Percentiles rank a stretch among this genome's conserved stretches.
phyloP scores from a whole-genome alignment of 2,888 invertebrate genomes.

The Lydus trimaculatus region DNA sequence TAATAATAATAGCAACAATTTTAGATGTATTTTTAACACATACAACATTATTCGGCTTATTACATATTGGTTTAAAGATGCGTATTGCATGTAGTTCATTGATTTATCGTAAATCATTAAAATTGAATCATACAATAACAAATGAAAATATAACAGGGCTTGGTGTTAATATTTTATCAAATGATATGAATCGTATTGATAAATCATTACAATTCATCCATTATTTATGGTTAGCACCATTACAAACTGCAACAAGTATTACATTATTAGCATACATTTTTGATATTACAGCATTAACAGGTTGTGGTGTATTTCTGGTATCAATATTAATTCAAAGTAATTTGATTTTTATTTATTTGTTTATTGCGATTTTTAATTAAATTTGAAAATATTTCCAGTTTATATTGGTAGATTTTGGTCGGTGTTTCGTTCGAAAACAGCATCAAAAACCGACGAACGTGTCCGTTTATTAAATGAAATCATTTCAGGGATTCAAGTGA shows the following conservation, averaged over 20 bases:
- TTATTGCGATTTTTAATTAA: slow-evolving; percentile 33
- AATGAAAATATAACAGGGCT: slow-evolving; percentile 81
- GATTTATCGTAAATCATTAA: slow-evolving; percentile 76
- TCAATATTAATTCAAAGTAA: slow-evolving; percentile 61
- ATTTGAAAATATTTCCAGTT: slow-evolving; percentile 38
- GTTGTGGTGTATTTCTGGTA: slow-evolving; percentile 62
- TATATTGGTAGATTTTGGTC: slow-evolving; percentile 49
- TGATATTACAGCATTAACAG: slow-evolving; percentile 63
- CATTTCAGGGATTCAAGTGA: slow-evolving; percentile 71
- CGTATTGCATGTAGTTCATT: slow-evolving; percentile 84
- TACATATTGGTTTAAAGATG: slow-evolving; percentile 82
- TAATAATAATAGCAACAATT: slow-evolving; percentile 56
- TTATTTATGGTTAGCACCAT: slow-evolving; percentile 81
- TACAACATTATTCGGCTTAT: slow-evolving; percentile 87
- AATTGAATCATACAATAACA: slow-evolving; percentile 80
- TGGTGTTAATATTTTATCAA: slow-evolving; percentile 68
- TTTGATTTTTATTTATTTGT: not conserved
- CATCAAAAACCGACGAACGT: slow-evolving; percentile 66
- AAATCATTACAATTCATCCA: slow-evolving; percentile 79
- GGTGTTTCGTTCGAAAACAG: slow-evolving; percentile 56
- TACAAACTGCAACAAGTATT: slow-evolving; percentile 76
- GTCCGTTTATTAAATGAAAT: slow-evolving; percentile 75
- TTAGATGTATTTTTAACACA: slow-evolving; percentile 72
- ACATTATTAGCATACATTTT: slow-evolving; percentile 70
- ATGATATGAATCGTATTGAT: slow-evolving; percentile 88